These are phyloP conservation scores for Alfaro cultratus DNA, from an alignment of 2,797 vertebrate genomes.

Conservation along the genomic window DNA sequence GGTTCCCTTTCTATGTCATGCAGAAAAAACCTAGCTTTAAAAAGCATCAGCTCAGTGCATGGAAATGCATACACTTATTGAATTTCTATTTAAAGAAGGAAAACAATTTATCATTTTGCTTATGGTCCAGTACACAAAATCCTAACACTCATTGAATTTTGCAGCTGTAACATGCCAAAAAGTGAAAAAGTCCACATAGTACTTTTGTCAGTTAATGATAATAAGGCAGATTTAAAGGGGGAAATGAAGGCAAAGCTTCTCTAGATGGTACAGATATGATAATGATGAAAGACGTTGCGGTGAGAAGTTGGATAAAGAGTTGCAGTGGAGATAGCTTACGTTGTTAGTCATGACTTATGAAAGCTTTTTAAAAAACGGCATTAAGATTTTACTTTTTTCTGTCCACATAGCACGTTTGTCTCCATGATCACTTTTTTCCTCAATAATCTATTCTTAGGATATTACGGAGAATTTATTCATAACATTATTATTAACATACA, in stretches of 20 bases:
- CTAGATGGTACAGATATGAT: constrained; percentile 17
- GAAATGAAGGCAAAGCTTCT: constrained; percentile 22
- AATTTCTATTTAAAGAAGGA: neutral
- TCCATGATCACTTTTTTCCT: neutral
- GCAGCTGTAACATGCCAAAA: neutral
- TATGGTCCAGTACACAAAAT: neutral
- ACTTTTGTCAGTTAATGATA: neutral
- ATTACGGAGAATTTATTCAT: neutral
- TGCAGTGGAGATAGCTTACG: too few species aligned
- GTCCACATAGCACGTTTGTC: neutral
- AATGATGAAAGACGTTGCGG: neutral
- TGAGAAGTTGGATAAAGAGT: neutral
- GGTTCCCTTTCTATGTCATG: neutral
- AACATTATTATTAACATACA: neutral
- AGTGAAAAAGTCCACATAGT: neutral
- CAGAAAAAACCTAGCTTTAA: neutral
- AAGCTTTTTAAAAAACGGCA: neutral
- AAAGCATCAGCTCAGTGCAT: neutral
- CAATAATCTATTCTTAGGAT: neutral
- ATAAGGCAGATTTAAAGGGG: neutral
- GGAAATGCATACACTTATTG: neutral
- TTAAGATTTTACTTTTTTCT: neutral
- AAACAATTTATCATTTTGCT: neutral
- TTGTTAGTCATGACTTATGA: neutral
- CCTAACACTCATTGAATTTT: neutral